Evolutionary conservation across 2,888 invertebrate genomes (phyloP), one percentile per base, ranked within the genome.

Genomic region (Galerucella nymphaeae): DNA sequence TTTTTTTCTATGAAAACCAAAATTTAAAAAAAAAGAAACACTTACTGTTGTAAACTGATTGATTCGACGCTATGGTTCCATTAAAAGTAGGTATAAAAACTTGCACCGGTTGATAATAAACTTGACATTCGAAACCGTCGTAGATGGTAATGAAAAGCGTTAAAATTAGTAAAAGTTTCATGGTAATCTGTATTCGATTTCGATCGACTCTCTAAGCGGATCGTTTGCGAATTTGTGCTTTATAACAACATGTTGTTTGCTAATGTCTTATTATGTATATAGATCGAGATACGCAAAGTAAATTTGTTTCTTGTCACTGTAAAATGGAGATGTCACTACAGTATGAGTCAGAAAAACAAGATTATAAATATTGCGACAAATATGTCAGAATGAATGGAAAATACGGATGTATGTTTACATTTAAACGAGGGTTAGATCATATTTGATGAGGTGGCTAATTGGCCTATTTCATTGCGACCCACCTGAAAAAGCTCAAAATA

Each of bases 101-200:
- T 72, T 80, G 79, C 0, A 80, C 80, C 1, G 82, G 82, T 1
- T 81, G 77, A 67, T 82, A 82, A 62, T 80, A 79, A 55, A 77
- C 70, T 73, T 82, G 80, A 59, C 75, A 76, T 18, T 63, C 61
- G 62, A 50, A 66, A 41, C 64, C 70, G 41, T 62, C 55, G 57
- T 76, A 70, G 45, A 73, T n/a, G 8, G 73, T 53, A 4, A 75
- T 20, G n/a, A 74, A 23, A 8, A 73, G 20, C 3, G 70, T 18
- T 38, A 71, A 55, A 45, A 53, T 18, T 18, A 58, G 14, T 13
- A 62, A 59, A 55, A 57, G 61, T 72, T 70, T 74, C 76, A 77
- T 76, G 45, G 71, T 73, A 59, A 65, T 66, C 69, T 55, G 23
- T 57, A 18, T 18, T 53, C 45, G 45, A 20, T 30, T 30, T 30